These are phyloP conservation scores for Rhingia campestris DNA, from an alignment of 2,888 invertebrate species.

Conservation along the genomic window DNA sequence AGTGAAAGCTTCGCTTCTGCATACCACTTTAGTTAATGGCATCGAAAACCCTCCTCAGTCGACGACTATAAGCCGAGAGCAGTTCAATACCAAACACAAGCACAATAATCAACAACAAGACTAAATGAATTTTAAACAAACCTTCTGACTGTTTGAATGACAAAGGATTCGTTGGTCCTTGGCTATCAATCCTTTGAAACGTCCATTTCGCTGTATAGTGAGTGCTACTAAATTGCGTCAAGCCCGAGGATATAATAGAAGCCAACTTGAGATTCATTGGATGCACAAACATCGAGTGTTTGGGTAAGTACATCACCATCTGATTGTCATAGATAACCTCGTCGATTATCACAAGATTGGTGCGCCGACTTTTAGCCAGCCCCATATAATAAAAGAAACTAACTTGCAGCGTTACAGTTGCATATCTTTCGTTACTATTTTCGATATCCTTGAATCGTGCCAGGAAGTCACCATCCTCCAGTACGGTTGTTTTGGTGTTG, in stretches of 20 bases:
- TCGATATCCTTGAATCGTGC: slow-evolving; percentile 9
- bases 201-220: background rate
- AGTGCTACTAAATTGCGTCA: slow-evolving; percentile 64
- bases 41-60: background rate
- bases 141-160: slow-evolving; percentile 46
- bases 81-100: slow-evolving; percentile 73
- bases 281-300: slow-evolving; percentile 76
- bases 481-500: slow-evolving; percentile 72
- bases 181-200: slow-evolving; percentile 8
- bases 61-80: slow-evolving; percentile 1
- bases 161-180: background rate
- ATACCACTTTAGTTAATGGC: slow-evolving; percentile 7
- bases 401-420: slow-evolving; percentile 73
- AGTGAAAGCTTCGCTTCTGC: too few species aligned
- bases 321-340: slow-evolving; percentile 78
- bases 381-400: slow-evolving; percentile 76
- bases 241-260: slow-evolving; percentile 76
- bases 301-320: slow-evolving; percentile 77
- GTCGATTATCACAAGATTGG: slow-evolving; percentile 75
- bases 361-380: slow-evolving; percentile 60
- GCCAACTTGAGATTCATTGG: slow-evolving; percentile 77
- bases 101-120: slow-evolving; percentile 31
- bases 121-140: slow-evolving; percentile 50
- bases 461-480: slow-evolving; percentile 1
- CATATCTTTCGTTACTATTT: background rate